These are phyloP conservation scores for Dicentrarchus labrax DNA, from an alignment of 2,113 vertebrate genomes.

Conservation along the genomic window DNA sequence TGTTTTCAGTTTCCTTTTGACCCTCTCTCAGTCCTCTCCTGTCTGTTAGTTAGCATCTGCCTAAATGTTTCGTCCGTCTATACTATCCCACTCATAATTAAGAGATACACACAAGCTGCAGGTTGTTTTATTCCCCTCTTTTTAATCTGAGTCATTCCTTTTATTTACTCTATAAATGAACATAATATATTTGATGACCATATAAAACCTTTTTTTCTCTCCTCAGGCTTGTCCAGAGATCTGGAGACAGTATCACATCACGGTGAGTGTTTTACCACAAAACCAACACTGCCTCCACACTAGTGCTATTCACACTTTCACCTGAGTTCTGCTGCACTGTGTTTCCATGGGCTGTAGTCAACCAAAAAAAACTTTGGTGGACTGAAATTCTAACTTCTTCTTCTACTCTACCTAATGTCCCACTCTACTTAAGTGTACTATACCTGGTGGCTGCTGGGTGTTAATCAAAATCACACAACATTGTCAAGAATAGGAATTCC, in stretches of 20 bases:
- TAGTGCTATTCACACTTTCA: not conserved
- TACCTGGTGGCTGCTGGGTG: no score
- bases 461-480: no score
- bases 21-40: not conserved
- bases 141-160: not conserved
- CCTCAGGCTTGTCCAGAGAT: constrained; percentile 95
- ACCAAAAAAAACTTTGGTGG: no score
- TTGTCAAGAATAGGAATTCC: no score
- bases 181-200: not conserved
- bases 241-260: constrained; percentile 99
- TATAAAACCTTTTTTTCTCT: constrained; percentile 5
- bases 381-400: no score
- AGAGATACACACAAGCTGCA: not conserved
- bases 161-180: not conserved
- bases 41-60: constrained; percentile 2
- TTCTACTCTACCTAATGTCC: no score
- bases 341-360: not conserved
- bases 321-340: not conserved
- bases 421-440: no score
- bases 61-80: constrained; percentile 22
- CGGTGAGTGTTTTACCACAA: constrained; percentile 87
- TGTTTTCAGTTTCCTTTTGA: constrained; percentile 17
- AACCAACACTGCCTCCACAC: not conserved
- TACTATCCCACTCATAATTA: not conserved
- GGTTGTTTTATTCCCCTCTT: not conserved